phyloP scores from a whole-genome alignment of 2,113 vertebrate genomes.

The Paratilapia polleni region DNA sequence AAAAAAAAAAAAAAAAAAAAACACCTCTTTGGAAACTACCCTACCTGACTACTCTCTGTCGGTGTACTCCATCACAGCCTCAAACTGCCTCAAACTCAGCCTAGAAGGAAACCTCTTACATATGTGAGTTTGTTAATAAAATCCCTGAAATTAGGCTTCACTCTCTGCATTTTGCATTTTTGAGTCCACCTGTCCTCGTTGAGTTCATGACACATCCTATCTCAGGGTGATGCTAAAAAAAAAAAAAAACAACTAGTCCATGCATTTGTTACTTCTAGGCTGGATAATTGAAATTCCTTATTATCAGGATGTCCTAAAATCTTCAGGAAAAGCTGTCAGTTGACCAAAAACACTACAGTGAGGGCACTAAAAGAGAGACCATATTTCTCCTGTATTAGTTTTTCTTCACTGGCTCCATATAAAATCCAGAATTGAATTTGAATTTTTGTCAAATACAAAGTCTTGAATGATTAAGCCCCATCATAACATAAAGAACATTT shows the following conservation, averaged over 20 bases:
- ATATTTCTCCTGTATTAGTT: too few species aligned
- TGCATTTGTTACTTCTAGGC: not conserved
- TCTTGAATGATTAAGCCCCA: too few species aligned
- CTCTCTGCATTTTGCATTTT: not conserved
- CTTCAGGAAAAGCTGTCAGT: not conserved
- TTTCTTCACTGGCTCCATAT: too few species aligned
- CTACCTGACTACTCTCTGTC: not conserved
- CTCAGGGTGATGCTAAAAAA: not conserved
- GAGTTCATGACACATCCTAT: not conserved
- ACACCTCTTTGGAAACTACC: rapidly evolving
- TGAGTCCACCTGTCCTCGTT: not conserved
- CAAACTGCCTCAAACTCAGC: too few species aligned
- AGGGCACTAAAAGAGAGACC: too few species aligned
- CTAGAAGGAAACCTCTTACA: rapidly evolving
- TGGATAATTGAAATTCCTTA: not conserved
- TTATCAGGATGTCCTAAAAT: not conserved
- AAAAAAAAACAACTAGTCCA: not conserved
- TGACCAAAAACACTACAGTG: too few species aligned
- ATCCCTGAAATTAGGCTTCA: not conserved
- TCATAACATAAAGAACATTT: too few species aligned
- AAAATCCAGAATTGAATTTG: too few species aligned
- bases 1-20: too few species aligned
- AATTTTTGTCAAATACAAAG: too few species aligned
- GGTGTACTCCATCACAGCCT: not conserved
- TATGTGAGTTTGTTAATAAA: not conserved